phyloP scores from a whole-genome alignment of 2,113 vertebrate genomes.

The Maccullochella peelii region DNA sequence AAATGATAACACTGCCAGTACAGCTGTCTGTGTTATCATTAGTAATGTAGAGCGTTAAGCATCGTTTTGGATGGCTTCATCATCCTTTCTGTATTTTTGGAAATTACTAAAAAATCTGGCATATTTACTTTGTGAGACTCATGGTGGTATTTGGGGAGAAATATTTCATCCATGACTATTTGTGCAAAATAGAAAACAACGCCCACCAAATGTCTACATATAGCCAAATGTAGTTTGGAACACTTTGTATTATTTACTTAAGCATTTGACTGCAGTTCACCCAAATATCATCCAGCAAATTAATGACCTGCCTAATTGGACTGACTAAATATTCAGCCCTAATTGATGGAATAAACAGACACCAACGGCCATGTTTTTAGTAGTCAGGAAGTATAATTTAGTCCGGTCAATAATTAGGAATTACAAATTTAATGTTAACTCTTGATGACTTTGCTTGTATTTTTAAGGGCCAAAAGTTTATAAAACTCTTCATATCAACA shows the following conservation, averaged over 20 bases:
- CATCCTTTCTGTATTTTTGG: constrained; percentile 10
- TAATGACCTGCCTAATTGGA: constrained; percentile 74
- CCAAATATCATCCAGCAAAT: constrained; percentile 67
- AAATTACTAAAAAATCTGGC: constrained; percentile 7
- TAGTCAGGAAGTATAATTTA: not conserved
- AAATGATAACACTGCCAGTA: constrained; percentile 35
- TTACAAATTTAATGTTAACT: not conserved
- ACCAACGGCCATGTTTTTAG: not conserved
- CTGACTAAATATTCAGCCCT: constrained; percentile 74
- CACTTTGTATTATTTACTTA: constrained; percentile 18
- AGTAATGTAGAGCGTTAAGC: constrained; percentile 20
- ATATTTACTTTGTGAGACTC: not conserved
- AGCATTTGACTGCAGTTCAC: not conserved
- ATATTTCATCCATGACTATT: constrained; percentile 9
- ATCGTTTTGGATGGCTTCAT: constrained; percentile 24
- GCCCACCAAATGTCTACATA: constrained; percentile 5
- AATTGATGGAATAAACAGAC: not conserved
- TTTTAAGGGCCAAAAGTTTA: not conserved
- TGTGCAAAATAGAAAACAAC: constrained; percentile 16
- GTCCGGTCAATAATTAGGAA: not conserved
- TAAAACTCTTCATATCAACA: not conserved
- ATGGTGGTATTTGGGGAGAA: constrained; percentile 4
- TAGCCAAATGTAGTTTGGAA: not conserved
- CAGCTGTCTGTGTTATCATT: constrained; percentile 55
- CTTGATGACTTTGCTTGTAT: not conserved